Base-by-base conservation (phyloP, 2,797 vertebrate genomes). In the Cirrhinus mrigala region DNA sequence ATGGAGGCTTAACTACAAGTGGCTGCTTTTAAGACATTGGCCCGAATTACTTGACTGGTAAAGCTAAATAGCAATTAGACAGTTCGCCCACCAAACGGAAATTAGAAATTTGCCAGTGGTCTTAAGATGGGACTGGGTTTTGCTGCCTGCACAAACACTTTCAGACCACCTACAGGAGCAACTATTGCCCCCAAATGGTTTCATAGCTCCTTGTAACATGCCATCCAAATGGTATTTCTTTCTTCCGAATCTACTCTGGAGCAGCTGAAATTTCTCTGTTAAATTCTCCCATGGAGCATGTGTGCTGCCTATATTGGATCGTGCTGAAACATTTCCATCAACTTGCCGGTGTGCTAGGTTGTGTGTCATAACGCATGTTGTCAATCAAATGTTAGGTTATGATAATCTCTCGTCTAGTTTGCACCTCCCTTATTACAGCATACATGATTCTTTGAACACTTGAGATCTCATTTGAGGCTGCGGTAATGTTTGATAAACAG, bases 61-160 rank as follows among this genome's bases (percentile, higher is more conserved):
- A 94, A 93, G 93, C 93, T 92, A 92, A 93, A 94, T 92, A 94
- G 93, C 93, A 93, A 94, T 94, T 93, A 94, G 92, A 93, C 91
- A 94, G 92, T 91, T 92, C 83, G 82, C 91, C 91, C 91, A 84
- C 86, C 82, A 90, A 93, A 90, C 20, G 91, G 94, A 95, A 95
- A 95, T 93, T 91, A 94, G 94, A 93, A 93, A 92, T 92, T 94
- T 93, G 87, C 92, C 90, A 86, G 89, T 93, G 92, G 90, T 93
- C 92, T 93, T 93, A 91, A 93, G 92, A 94, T 92, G 93, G 93
- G 89, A 89, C 90, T 75, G 52, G 84, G 84, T 82, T 87, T 89
- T 88, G 90, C 90, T 91, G 86, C 85, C 87, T 85, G 70, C 79
- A 29, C 83, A 85, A 91, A 90, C 90, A 89, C 83, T 85, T 88